These are phyloP conservation scores for Agrotis puta DNA, from an alignment of 2,888 invertebrate genomes.

Conservation along the genomic window DNA sequence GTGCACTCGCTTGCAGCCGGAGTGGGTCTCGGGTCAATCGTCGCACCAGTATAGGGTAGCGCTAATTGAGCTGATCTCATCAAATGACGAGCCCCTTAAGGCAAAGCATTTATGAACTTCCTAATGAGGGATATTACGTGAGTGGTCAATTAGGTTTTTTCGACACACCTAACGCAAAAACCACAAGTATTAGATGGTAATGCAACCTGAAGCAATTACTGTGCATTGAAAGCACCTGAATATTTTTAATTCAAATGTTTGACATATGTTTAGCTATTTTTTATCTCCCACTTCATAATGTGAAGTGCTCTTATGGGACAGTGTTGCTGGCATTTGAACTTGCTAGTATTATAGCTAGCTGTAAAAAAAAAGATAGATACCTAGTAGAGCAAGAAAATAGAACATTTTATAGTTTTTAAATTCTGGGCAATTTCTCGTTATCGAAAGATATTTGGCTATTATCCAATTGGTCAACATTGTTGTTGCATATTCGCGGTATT, in stretches of 20 bases:
- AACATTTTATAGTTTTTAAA: background rate
- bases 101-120: slow-evolving; percentile 28
- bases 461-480: background rate
- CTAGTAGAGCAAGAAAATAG: too few species aligned
- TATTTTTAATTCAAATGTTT: background rate
- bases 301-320: background rate
- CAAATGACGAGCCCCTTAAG: slow-evolving; percentile 34
- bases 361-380: background rate
- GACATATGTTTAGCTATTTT: background rate
- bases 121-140: slow-evolving; percentile 42
- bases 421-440: background rate
- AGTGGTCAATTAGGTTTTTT: slow-evolving; percentile 43
- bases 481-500: background rate
- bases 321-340: background rate
- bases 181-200: slow-evolving; percentile 16
- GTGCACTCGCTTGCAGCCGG: slow-evolving; percentile 56
- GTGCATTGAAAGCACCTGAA: slow-evolving; percentile 8
- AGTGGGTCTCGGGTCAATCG: slow-evolving; percentile 35
- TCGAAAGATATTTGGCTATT: background rate
- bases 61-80: slow-evolving; percentile 53
- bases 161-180: background rate
- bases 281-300: background rate
- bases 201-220: slow-evolving; percentile 8
- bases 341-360: background rate
- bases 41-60: slow-evolving; percentile 26